Conservation (phyloP, 2,888 invertebrate genomes). For the Harpalus rufipes region DNA sequence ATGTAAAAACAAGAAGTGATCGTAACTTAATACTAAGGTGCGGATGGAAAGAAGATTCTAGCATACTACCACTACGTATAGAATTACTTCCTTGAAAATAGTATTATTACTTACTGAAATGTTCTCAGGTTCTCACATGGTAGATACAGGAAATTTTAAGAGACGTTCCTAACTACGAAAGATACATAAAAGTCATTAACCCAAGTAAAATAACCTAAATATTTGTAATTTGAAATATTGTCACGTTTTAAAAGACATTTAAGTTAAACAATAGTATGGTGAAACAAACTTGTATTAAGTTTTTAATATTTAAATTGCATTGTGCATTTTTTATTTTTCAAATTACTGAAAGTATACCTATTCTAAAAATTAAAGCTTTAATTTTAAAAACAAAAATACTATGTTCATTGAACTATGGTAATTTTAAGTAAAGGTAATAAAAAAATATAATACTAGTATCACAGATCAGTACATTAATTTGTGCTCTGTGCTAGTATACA, state of each 20-base stretch:
- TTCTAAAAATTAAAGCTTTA: background rate
- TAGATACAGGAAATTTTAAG: too few relatives aligned
- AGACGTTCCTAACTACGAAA: background rate
- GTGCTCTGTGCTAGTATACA: too few relatives aligned
- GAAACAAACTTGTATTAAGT: slow-evolving; percentile 15
- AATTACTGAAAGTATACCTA: background rate
- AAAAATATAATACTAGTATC: too few relatives aligned
- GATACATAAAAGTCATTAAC: background rate
- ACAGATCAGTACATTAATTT: too few relatives aligned
- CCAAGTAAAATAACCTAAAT: slow-evolving; percentile 10
- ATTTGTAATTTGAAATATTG: slow-evolving; percentile 12
- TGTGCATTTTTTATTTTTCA: background rate
- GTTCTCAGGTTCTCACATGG: too few relatives aligned
- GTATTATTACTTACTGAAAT: background rate
- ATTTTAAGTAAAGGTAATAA: too few relatives aligned
- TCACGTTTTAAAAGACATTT: slow-evolving; percentile 19
- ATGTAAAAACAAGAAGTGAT: background rate
- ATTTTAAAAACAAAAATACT: background rate
- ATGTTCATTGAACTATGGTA: too few relatives aligned
- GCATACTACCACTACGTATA: background rate
- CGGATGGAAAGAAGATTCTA: background rate
- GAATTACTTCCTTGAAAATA: background rate
- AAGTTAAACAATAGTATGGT: slow-evolving; percentile 25
- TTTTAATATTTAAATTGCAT: slow-evolving; percentile 1
- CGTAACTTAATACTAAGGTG: background rate